Percentiles rank a stretch among this genome's conserved stretches.
Conservation (phyloP, 2,797 vertebrate species). For the Galaxias olidus region DNA sequence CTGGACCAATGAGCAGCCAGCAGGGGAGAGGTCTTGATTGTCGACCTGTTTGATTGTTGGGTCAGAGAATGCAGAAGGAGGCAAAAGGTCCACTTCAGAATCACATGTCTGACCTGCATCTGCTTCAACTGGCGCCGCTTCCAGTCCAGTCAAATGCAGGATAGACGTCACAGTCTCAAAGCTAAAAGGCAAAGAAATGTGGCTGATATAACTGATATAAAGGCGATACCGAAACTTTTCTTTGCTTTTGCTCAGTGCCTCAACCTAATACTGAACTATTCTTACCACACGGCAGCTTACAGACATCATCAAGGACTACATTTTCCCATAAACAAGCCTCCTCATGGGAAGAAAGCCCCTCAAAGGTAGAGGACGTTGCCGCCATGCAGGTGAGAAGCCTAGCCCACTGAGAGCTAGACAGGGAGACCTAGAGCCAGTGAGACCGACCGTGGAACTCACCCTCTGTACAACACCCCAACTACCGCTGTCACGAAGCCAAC, state of each 20-base stretch:
- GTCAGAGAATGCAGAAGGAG: slow-evolving; percentile 39
- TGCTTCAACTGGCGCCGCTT: slow-evolving; percentile 19
- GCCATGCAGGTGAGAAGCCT: too few species aligned
- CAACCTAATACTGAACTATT: too few species aligned
- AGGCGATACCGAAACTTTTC: neutral
- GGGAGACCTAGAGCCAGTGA: neutral
- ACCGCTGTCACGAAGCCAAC: slow-evolving; percentile 31
- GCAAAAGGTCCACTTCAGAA: slow-evolving; percentile 30
- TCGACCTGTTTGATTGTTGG: slow-evolving; percentile 12
- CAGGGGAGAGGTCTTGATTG: slow-evolving; percentile 12
- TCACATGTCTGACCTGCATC: slow-evolving; percentile 12
- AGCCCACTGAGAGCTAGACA: too few species aligned
- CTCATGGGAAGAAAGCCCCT: too few species aligned
- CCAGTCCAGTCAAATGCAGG: slow-evolving; percentile 39
- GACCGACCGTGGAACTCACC: slow-evolving; percentile 45
- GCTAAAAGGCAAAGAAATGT: slow-evolving; percentile 46
- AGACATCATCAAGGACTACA: too few species aligned
- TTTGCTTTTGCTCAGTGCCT: too few species aligned
- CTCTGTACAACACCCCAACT: slow-evolving; percentile 41
- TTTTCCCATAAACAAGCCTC: too few species aligned
- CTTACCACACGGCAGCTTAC: too few species aligned
- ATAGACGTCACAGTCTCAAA: slow-evolving; percentile 55
- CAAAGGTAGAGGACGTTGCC: too few species aligned
- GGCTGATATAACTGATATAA: slow-evolving; percentile 9
- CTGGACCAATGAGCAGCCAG: slow-evolving; percentile 4